Evolutionary conservation across 2,888 invertebrate genomes (phyloP), one percentile per base, ranked within the genome.

Genomic region (Dicranocentrus wangi): DNA sequence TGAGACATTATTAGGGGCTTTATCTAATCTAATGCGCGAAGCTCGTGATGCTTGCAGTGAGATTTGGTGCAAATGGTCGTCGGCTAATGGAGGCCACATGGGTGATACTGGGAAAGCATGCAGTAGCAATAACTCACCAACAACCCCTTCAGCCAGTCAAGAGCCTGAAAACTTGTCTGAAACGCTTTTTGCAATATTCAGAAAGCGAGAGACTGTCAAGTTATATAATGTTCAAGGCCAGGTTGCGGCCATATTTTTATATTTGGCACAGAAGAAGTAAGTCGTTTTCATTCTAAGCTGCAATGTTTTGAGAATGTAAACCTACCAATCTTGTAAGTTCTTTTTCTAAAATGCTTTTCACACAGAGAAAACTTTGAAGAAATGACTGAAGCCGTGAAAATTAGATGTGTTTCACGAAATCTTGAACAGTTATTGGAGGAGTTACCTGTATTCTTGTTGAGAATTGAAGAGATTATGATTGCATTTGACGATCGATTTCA

Each of bases 371-470:
- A 90, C 83, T 93, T 92, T 88, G 91, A 90, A 87, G 91, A 91
- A 86, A 91, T 92, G 91, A 90, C 91, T 32, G 89, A 90, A 63
- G 88, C 90, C 1, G 91, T 92, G 86, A 92, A 92, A 88, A 90
- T 91, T 63, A 89, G 92, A 68, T 91, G 91, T 15, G 91, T 93
- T 47, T 90, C 91, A 51, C 90, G 91, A 86, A 92, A 92, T 87
- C 88, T 93, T 72, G 92, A 92, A 84, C 91, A 91, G 86, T 88
- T 92, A 8, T 90, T 92, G 75, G 91, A 92, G 87, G 92, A 93
- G 88, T 90, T 93, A 82, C 92, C 92, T 1, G 89, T 91, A 21
- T 91, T 92, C 87, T 89, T 92, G 83, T 88, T 91, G 69, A 90
- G 92, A 55, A 88, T 93, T 80, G 92, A 93, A 88, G 92, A 92